Conservation (phyloP, 53 echinoderm and acorn worm species). For the Stichopus horrens region DNA sequence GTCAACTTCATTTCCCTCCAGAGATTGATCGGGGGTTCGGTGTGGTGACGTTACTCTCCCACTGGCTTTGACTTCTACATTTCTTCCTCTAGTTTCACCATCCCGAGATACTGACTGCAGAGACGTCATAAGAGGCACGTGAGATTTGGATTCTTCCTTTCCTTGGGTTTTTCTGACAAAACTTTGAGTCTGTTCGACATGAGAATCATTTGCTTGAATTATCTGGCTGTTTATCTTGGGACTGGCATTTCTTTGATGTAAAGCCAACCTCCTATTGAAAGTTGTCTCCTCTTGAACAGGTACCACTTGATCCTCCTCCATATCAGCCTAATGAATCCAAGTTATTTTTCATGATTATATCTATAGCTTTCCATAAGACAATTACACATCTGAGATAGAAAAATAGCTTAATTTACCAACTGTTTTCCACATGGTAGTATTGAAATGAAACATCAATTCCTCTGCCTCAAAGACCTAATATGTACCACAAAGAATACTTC, state of each 20-base stretch:
- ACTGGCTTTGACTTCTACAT: neutral
- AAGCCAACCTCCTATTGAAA: neutral
- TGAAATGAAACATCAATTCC: too few species aligned
- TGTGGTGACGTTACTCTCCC: neutral
- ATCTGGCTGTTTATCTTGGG: neutral
- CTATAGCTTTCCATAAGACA: neutral
- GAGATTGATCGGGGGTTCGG: neutral
- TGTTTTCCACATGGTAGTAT: too few species aligned
- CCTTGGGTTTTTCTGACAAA: too few species aligned
- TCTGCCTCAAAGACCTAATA: too few species aligned
- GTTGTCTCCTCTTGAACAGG: neutral
- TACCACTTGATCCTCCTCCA: neutral
- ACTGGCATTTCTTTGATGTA: neutral
- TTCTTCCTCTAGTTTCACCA: neutral
- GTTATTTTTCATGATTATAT: neutral
- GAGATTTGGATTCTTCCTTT: too few species aligned
- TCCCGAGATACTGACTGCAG: neutral
- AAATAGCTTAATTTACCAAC: too few species aligned
- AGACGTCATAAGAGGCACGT: neutral
- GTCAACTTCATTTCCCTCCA: neutral
- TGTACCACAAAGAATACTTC: too few species aligned
- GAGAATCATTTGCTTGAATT: too few species aligned
- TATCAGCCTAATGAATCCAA: neutral
- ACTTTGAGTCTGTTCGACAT: too few species aligned
- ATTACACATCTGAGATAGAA: too few species aligned